Percentiles rank a stretch among this genome's conserved stretches.
These are phyloP conservation scores for Daboia siamensis DNA, from an alignment of 2,113 vertebrate species.

Conservation along the genomic window DNA sequence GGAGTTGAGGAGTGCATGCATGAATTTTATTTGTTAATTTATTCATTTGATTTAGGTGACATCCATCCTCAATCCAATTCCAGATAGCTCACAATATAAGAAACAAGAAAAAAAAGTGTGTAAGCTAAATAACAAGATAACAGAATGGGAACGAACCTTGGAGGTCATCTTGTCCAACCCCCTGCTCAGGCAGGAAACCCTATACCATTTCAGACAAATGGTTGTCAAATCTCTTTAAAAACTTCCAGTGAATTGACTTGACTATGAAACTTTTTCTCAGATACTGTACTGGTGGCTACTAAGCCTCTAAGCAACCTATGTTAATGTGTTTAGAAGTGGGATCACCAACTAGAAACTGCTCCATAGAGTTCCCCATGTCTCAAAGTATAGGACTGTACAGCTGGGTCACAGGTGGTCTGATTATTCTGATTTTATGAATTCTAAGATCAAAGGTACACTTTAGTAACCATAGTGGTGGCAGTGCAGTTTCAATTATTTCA, in stretches of 20 bases:
- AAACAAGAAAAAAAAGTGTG: neutral
- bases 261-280: neutral
- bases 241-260: neutral
- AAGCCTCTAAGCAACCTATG: neutral
- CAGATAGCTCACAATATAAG: neutral
- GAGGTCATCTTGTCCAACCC: no score
- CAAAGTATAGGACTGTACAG: neutral
- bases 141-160: no score
- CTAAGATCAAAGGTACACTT: neutral
- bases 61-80: neutral
- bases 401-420: no score
- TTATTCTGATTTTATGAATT: neutral
- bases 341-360: neutral
- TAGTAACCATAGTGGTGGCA: neutral
- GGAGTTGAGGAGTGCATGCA: neutral
- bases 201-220: no score
- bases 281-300: neutral
- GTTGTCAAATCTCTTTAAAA: no score
- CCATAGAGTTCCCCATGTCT: neutral
- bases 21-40: neutral
- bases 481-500: neutral
- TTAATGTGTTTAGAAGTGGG: neutral
- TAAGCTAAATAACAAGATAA: neutral
- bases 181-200: no score
- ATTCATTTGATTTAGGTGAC: neutral